Conservation (phyloP, 2,113 vertebrate species). For the Catharus minimus region DNA sequence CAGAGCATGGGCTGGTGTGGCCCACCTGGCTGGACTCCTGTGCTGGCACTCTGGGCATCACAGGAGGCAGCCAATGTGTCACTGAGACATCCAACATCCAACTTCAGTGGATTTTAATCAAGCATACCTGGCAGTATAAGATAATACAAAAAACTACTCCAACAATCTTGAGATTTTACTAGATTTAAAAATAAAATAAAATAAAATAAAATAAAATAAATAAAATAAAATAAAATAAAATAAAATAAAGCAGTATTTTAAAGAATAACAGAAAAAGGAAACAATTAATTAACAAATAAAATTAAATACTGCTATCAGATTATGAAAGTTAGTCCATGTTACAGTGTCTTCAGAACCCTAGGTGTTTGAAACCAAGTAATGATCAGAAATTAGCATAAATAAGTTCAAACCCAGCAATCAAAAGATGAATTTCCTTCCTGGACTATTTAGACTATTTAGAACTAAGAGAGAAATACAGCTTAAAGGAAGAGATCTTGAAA, state of each 20-base stretch:
- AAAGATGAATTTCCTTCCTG: neutral
- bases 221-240: neutral
- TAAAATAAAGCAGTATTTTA: neutral
- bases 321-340: neutral
- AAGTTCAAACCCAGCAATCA: neutral
- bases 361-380: neutral
- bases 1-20: fast-evolving
- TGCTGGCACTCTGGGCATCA: neutral
- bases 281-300: neutral
- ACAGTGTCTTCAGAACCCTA: neutral
- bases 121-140: neutral
- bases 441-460: neutral
- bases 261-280: neutral
- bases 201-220: neutral
- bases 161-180: neutral
- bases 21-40: too few relatives aligned
- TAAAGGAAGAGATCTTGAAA: neutral
- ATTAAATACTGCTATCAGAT: neutral
- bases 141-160: neutral
- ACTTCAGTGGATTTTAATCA: neutral
- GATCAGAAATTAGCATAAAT: neutral
- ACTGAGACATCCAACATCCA: neutral
- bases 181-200: neutral
- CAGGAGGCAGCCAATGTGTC: fast-evolving
- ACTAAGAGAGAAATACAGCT: neutral